Base-by-base conservation (phyloP, 2,797 vertebrate genomes). In the Hipposideros larvatus region DNA sequence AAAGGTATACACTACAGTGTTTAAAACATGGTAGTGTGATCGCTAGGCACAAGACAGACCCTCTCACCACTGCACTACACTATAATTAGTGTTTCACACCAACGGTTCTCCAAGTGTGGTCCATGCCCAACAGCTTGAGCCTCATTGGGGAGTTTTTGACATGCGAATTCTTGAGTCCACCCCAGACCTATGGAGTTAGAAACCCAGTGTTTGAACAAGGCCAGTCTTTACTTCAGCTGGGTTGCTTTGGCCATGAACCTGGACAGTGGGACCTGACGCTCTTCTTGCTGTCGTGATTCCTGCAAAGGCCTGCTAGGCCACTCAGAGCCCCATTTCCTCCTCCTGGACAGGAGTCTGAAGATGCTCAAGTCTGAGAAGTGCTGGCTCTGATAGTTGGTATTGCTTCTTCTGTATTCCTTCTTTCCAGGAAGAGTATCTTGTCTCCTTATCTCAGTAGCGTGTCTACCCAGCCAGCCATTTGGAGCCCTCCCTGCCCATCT, bases 31-130 rank as follows among this genome's bases (percentile, higher is more conserved):
- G 53, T 2, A 34, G n/a, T 5, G 65, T 28, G 65, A 15, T 41
- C 11, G 26, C 24, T 2, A 11, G 68, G 34, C 19, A 16, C 4
- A 0, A 63, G 16, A 46, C 3, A 18, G 6, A 18, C 1, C 14
- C 2, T 65, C 0, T 59, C 2, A 9, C 4, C 16, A 0, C 14
- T 1, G 3, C 51, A 13, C 8, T 3, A 18, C 14, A 0, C 4
- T 3, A 7, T 5, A 13, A 10, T 4, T 19, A 11, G 7, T 11
- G 37, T 21, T 46, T 55, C 16, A 28, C 4, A 9, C 18, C 0
- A 4, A 31, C 5, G 0, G 1, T 55, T 78, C 85, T 77, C 55
- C 13, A 2, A 18, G 7, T 53, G 41, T 0, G 21, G 4, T n/a
- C 31, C 31, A 11, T 0, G 31, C 14, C 22, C 51, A 15, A 5